A percentile compares a stretch with the other conserved stretches of the same genome.
Evolutionary conservation across 2,888 invertebrate genomes (phyloP).

Genomic region (Petrophora chlorosata): DNA sequence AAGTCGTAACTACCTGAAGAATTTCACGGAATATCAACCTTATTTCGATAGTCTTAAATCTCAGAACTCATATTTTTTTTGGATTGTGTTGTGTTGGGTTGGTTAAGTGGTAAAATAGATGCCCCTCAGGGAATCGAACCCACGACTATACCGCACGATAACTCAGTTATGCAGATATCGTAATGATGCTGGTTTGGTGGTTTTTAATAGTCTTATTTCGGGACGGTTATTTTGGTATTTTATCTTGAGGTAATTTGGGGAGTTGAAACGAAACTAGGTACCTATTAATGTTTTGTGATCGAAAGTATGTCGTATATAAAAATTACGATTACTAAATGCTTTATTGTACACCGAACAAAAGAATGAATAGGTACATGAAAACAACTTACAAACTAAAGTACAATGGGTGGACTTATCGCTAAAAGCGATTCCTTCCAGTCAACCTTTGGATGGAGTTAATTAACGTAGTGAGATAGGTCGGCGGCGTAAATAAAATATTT

Average conservation of each 20-base stretch:
- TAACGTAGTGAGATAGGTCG: no score
- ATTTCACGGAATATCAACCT: constrained; percentile 24
- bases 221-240: constrained; percentile 8
- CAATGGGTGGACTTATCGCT: no score
- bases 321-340: no score
- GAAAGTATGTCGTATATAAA: no score
- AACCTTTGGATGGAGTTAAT: no score
- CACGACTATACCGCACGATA: constrained; percentile 64
- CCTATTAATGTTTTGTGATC: no score
- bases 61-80: constrained; percentile 8
- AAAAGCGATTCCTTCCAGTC: no score
- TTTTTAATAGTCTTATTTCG: constrained; percentile 44
- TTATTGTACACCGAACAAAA: no score
- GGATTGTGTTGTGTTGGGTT: neutral
- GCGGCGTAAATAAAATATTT: no score
- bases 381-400: no score
- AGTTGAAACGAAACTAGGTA: neutral
- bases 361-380: no score
- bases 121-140: constrained; percentile 58
- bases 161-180: constrained; percentile 76
- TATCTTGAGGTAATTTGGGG: constrained; percentile 19
- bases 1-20: constrained; percentile 25
- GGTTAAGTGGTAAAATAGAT: constrained; percentile 29
- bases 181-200: constrained; percentile 62
- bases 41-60: neutral